Percentiles rank a stretch among this genome's conserved stretches.
These are phyloP conservation scores for Sinocyclocheilus maitianheensis DNA, from an alignment of 2,113 vertebrate genomes.

Conservation along the genomic window DNA sequence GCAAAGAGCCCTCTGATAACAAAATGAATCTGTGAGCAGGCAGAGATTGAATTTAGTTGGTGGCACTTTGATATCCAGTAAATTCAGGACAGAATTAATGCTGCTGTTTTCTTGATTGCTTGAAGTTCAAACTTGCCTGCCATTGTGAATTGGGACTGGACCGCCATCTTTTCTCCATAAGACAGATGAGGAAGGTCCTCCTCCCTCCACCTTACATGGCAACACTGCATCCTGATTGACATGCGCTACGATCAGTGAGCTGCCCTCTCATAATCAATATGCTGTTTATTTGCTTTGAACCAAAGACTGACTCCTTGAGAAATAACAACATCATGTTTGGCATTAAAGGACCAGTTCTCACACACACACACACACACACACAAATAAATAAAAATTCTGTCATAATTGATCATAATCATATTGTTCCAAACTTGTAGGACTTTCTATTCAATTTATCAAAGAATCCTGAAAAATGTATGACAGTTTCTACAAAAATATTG, in stretches of 20 bases:
- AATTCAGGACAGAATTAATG: not conserved
- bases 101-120: not conserved
- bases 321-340: not conserved
- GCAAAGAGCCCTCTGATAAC: conserved; percentile 80
- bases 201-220: conserved; percentile 77
- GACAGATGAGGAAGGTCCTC: conserved; percentile 69
- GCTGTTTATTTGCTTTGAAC: not conserved
- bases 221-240: conserved; percentile 77
- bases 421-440: too few relatives aligned
- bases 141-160: conserved; percentile 70
- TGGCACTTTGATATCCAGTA: not conserved
- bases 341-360: too few relatives aligned
- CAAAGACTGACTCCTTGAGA: not conserved
- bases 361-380: too few relatives aligned
- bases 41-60: not conserved
- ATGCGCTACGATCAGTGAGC: conserved; percentile 68
- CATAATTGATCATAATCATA: too few relatives aligned
- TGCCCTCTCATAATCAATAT: conserved; percentile 59
- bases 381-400: too few relatives aligned
- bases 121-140: conserved; percentile 72
- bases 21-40: conserved; percentile 74
- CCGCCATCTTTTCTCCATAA: conserved; percentile 85
- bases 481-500: too few relatives aligned
- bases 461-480: too few relatives aligned
- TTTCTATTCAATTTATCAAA: too few relatives aligned